Conservation (phyloP, 2,113 vertebrate genomes). For the Gallinago paraguaiae region DNA sequence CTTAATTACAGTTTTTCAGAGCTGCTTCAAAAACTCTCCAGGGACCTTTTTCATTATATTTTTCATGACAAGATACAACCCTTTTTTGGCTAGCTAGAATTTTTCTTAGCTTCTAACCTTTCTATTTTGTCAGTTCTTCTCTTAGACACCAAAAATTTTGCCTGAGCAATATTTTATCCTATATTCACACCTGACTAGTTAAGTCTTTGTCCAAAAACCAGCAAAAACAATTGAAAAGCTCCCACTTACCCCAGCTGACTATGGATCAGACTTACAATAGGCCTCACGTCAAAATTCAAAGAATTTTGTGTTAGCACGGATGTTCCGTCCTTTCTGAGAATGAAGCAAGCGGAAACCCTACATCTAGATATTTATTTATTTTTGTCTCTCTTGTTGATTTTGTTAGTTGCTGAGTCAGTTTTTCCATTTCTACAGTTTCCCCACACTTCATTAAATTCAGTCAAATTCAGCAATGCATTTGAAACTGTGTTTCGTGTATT, state of each 20-base stretch:
- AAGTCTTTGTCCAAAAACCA: neutral
- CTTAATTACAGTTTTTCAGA: neutral
- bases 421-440: neutral
- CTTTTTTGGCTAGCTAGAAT: neutral
- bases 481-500: neutral
- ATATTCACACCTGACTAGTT: neutral
- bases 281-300: neutral
- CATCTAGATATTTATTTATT: conserved; percentile 54
- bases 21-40: neutral
- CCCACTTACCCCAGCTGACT: neutral
- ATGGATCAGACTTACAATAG: neutral
- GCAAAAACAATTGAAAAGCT: neutral
- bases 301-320: neutral
- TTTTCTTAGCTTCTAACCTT: neutral
- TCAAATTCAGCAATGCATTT: neutral
- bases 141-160: neutral
- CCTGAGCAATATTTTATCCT: neutral
- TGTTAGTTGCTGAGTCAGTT: conserved; percentile 19
- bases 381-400: neutral
- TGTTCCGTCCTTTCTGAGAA: conserved; percentile 50
- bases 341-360: neutral
- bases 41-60: neutral
- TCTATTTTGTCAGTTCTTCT: neutral
- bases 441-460: neutral
- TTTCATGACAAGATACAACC: neutral